A percentile compares a stretch with the other conserved stretches of the same genome.
Conservation (phyloP, 1,140 invertebrate genomes). For the Carposina sasakii region DNA sequence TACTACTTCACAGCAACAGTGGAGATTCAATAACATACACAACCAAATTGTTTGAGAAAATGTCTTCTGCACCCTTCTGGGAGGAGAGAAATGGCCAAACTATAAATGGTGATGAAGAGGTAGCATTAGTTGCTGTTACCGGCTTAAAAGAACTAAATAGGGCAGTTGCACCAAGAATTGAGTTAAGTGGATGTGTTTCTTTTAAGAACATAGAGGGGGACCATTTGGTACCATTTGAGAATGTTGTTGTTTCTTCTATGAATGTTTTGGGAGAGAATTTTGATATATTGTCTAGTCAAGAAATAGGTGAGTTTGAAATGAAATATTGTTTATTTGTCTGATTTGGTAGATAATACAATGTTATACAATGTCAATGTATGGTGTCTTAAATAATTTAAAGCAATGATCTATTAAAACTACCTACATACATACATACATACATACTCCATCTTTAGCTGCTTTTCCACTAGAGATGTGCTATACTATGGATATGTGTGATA, state of each 20-base stretch:
- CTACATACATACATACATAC: no score
- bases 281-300: conserved; percentile 35
- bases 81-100: conserved; percentile 24
- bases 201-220: conserved; percentile 30
- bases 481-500: no score
- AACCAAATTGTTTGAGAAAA: conserved; percentile 40
- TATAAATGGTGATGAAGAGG: conserved; percentile 16
- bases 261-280: conserved; percentile 37
- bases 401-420: no score
- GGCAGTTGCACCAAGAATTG: conserved; percentile 25
- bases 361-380: no score
- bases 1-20: conserved; percentile 33
- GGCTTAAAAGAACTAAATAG: conserved; percentile 38
- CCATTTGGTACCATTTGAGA: conserved; percentile 38
- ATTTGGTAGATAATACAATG: no score
- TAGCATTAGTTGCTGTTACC: conserved; percentile 29
- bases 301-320: conserved; percentile 26
- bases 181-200: conserved; percentile 38
- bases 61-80: conserved; percentile 31
- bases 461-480: no score
- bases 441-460: no score
- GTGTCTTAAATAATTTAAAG: no score
- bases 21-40: conserved; percentile 35
- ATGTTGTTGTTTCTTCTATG: conserved; percentile 31
- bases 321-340: no score